phyloP scores from a whole-genome alignment of 2,888 invertebrate genomes.

The Pandemis heparana region DNA sequence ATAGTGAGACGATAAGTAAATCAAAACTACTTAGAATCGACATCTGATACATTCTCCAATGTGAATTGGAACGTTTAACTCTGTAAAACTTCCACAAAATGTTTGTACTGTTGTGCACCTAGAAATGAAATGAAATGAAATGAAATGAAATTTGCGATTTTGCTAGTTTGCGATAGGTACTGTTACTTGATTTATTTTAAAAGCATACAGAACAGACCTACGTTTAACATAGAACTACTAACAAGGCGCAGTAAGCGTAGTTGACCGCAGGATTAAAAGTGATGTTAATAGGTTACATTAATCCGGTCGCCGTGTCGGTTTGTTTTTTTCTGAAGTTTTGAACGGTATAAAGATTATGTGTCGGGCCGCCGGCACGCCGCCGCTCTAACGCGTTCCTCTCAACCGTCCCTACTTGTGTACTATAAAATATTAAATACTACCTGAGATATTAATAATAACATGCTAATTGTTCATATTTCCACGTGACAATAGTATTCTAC shows the following conservation, averaged over 20 bases:
- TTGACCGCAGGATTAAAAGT: neutral
- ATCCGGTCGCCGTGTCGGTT: conserved; percentile 1
- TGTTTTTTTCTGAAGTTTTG: neutral
- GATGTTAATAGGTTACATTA: neutral
- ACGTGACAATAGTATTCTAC: neutral
- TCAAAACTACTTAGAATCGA: too few relatives aligned
- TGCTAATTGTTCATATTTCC: neutral
- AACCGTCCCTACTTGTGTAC: neutral
- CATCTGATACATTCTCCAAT: too few relatives aligned
- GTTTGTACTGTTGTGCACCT: too few relatives aligned
- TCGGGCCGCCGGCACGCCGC: neutral
- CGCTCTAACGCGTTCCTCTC: neutral
- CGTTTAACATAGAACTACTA: neutral
- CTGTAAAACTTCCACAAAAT: too few relatives aligned
- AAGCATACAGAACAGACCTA: too few relatives aligned
- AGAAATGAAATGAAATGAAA: too few relatives aligned
- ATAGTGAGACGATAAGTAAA: too few relatives aligned
- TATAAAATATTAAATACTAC: neutral
- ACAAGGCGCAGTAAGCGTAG: neutral
- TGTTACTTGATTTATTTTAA: neutral
- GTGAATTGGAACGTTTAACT: too few relatives aligned
- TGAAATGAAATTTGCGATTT: too few relatives aligned
- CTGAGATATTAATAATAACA: neutral
- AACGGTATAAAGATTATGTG: neutral
- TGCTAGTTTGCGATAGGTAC: too few relatives aligned